Evolutionary conservation across 2,888 invertebrate genomes (phyloP).

Genomic region (Caradrina clavipalpis): DNA sequence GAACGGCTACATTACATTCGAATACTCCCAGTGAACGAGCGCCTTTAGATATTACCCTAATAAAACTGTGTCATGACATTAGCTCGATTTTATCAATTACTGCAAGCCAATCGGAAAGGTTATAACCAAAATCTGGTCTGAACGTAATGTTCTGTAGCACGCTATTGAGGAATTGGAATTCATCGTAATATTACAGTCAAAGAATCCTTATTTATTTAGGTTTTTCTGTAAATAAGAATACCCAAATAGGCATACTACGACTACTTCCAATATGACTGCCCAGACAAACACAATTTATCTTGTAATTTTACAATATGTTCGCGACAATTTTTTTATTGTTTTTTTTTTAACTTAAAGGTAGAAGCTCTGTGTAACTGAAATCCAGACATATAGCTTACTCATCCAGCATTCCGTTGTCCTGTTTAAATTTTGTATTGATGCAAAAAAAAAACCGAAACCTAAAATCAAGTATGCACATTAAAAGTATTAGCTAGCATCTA

Average conservation of each 20-base stretch:
- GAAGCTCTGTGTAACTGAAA: too few relatives aligned
- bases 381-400: too few relatives aligned
- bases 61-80: conserved; percentile 24
- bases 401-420: too few relatives aligned
- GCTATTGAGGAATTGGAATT: conserved; percentile 20
- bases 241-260: not conserved
- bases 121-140: conserved; percentile 12
- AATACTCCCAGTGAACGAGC: too few relatives aligned
- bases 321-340: too few relatives aligned
- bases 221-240: conserved; percentile 5
- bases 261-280: not conserved
- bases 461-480: not conserved
- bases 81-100: conserved; percentile 26
- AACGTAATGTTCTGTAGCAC: conserved; percentile 12
- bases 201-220: conserved; percentile 20
- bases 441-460: too few relatives aligned
- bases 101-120: conserved; percentile 18
- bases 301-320: too few relatives aligned
- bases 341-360: too few relatives aligned
- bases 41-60: not conserved
- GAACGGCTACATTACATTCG: too few relatives aligned
- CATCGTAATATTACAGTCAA: not conserved
- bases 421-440: too few relatives aligned
- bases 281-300: not conserved
- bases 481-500: not conserved